phyloP scores from a whole-genome alignment of 2,888 invertebrate genomes.

The Plebejus anna region DNA sequence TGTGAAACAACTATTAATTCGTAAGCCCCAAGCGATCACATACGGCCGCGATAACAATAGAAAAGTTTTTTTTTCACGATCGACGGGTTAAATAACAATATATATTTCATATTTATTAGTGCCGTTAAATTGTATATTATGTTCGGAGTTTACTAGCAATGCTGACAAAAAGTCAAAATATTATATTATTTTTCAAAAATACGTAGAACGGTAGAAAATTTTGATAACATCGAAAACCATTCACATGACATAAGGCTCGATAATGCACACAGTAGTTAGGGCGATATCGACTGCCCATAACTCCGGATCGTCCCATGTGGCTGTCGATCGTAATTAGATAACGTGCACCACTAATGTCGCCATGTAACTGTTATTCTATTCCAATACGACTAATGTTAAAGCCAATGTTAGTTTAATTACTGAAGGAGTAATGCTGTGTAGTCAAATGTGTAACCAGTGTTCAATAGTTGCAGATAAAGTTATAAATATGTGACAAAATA shows the following conservation, averaged over 20 bases:
- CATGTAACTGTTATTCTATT: neutral
- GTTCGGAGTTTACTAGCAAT: too few species aligned
- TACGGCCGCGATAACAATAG: too few species aligned
- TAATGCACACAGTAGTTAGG: neutral
- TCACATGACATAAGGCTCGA: neutral
- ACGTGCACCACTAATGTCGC: constrained; percentile 38
- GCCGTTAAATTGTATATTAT: too few species aligned
- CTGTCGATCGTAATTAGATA: constrained; percentile 70
- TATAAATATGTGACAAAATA: constrained; percentile 62
- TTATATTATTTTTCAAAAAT: too few species aligned
- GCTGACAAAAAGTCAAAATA: too few species aligned
- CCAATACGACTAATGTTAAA: neutral
- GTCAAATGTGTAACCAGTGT: constrained; percentile 18
- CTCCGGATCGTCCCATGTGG: constrained; percentile 55
- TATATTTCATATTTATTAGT: too few species aligned
- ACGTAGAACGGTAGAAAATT: too few species aligned
- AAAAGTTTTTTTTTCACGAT: too few species aligned
- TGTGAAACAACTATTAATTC: too few species aligned
- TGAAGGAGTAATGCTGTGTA: neutral
- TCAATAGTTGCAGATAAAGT: constrained; percentile 34
- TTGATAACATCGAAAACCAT: neutral
- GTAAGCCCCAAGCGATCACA: too few species aligned
- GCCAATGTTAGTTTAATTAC: neutral
- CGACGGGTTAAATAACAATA: too few species aligned
- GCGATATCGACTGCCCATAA: constrained; percentile 7